phyloP scores from a whole-genome alignment of 2,888 invertebrate genomes.

The Tipula confusa region DNA sequence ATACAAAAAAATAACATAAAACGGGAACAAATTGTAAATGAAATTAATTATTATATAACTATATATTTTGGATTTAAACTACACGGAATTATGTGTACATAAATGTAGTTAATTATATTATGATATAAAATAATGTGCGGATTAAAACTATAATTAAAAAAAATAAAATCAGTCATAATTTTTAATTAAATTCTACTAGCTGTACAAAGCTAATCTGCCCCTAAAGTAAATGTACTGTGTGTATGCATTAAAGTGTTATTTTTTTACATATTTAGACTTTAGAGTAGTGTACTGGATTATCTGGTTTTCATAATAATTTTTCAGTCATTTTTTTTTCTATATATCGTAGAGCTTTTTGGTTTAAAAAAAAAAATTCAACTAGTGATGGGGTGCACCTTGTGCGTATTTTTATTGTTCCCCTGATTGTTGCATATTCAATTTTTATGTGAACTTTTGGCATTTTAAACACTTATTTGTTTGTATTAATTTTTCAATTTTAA shows the following conservation, averaged over 20 bases:
- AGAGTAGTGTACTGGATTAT: not conserved
- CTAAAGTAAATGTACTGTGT: not conserved
- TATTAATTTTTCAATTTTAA: too few relatives aligned
- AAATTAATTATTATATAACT: too few relatives aligned
- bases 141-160: not conserved
- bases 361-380: too few relatives aligned
- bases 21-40: too few relatives aligned
- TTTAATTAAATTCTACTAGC: not conserved
- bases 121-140: not conserved
- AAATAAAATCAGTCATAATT: not conserved
- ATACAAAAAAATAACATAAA: not conserved
- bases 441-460: too few relatives aligned
- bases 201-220: not conserved
- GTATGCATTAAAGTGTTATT: too few relatives aligned
- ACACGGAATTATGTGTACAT: not conserved
- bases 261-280: not conserved
- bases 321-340: too few relatives aligned
- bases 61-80: not conserved
- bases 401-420: too few relatives aligned
- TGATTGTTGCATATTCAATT: too few relatives aligned
- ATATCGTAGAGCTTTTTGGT: too few relatives aligned
- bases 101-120: not conserved
- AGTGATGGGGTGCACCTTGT: too few relatives aligned
- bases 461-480: too few relatives aligned
- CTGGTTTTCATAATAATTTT: not conserved